A percentile compares a stretch with the other conserved stretches of the same genome.
Evolutionary conservation across 2,797 vertebrate genomes (phyloP).

Genomic region (Numenius phaeopus): DNA sequence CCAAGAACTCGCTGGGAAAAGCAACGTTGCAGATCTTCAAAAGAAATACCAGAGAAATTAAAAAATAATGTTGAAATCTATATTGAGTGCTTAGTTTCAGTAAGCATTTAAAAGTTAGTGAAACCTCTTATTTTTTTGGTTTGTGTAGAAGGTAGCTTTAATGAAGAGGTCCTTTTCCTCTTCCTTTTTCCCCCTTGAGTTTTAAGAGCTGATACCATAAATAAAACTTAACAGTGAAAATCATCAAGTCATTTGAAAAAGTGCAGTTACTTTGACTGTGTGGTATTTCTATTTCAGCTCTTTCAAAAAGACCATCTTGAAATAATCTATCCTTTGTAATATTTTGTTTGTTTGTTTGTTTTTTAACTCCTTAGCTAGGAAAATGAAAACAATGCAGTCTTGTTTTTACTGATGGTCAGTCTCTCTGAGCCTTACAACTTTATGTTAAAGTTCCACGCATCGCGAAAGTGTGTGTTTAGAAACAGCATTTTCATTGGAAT

Average conservation of each 20-base stretch:
- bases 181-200: not conserved
- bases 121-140: not conserved
- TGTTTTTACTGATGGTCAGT: not conserved
- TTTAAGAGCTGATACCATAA: not conserved
- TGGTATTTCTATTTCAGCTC: not conserved
- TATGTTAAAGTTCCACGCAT: not conserved
- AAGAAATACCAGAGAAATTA: not conserved
- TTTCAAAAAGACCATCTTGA: not conserved
- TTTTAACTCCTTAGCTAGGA: not conserved
- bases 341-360: not conserved
- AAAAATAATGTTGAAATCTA: not conserved
- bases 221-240: not conserved
- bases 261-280: not conserved
- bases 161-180: not conserved
- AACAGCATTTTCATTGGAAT: not conserved
- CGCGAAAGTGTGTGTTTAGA: not conserved
- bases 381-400: not conserved
- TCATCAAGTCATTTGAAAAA: not conserved
- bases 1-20: not conserved
- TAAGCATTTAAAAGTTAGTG: not conserved
- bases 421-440: not conserved
- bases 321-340: not conserved
- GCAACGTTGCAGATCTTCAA: not conserved
- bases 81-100: not conserved
- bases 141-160: not conserved